These are phyloP conservation scores for Euphonia xanthogaster DNA, from an alignment of 2,797 vertebrate genomes.

Conservation along the genomic window DNA sequence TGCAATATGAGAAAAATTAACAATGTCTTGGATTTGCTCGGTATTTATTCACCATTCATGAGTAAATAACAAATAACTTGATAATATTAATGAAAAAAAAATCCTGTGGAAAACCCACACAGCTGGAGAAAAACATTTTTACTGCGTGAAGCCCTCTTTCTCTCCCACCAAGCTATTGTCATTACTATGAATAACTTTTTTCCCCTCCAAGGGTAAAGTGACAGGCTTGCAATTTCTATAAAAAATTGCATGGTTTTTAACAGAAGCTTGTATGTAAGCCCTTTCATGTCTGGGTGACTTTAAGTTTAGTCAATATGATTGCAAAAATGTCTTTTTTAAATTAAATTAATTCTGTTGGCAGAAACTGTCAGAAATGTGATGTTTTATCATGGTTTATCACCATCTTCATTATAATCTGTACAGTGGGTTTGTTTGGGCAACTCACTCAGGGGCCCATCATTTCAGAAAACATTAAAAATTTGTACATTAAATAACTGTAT, in stretches of 20 bases:
- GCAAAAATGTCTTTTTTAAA: background rate
- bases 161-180: conserved; percentile 32
- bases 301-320: background rate
- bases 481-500: background rate
- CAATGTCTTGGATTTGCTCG: background rate
- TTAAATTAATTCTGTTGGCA: background rate
- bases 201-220: background rate
- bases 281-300: background rate
- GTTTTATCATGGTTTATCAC: background rate
- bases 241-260: background rate
- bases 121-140: conserved; percentile 32
- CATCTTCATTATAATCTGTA: background rate
- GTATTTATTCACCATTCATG: conserved; percentile 38
- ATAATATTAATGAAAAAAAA: conserved; percentile 21
- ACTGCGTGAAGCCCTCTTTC: background rate
- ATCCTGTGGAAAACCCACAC: background rate
- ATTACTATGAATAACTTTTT: conserved; percentile 3
- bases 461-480: background rate
- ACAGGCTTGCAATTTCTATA: conserved; percentile 1
- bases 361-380: background rate
- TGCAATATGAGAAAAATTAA: conserved; percentile 12
- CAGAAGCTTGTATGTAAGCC: background rate
- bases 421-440: background rate
- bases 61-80: conserved; percentile 54
- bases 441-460: background rate